phyloP scores from a whole-genome alignment of 2,888 invertebrate genomes.

The Drosophila anomalata region DNA sequence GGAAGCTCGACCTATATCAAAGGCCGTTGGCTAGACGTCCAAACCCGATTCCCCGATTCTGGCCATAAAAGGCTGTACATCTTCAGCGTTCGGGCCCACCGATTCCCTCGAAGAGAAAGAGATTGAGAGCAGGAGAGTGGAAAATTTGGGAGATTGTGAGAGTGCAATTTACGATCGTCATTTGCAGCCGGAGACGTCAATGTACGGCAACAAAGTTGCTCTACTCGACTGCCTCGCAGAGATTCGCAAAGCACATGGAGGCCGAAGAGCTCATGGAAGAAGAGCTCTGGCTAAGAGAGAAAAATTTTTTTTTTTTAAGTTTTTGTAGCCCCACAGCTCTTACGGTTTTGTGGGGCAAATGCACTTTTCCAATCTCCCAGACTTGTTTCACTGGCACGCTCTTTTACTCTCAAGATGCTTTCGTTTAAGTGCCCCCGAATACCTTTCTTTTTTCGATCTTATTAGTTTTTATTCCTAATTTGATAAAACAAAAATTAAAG shows the following conservation, averaged over 20 bases:
- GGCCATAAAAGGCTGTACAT: slow-evolving; percentile 17
- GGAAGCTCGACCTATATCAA: slow-evolving; percentile 42
- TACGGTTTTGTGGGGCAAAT: slow-evolving; percentile 13
- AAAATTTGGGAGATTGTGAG: slow-evolving; percentile 5
- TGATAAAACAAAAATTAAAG: not conserved
- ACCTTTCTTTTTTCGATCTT: not conserved
- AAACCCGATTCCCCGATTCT: slow-evolving; percentile 24
- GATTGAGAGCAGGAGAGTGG: not conserved
- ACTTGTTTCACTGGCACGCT: slow-evolving; percentile 14
- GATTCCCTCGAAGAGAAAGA: not conserved
- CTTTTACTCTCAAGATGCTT: slow-evolving; percentile 32
- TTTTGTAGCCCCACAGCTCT: slow-evolving; percentile 6
- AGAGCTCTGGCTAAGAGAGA: slow-evolving; percentile 17
- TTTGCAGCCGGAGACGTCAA: slow-evolving; percentile 59
- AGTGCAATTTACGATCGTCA: slow-evolving; percentile 30
- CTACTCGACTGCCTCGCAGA: slow-evolving; percentile 34
- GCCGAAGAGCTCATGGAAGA: slow-evolving; percentile 1
- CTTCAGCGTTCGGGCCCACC: slow-evolving; percentile 3
- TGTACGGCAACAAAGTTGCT: slow-evolving; percentile 72
- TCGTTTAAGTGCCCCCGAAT: slow-evolving; percentile 13
- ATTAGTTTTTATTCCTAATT: slow-evolving; percentile 4
- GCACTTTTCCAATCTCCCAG: slow-evolving; percentile 28
- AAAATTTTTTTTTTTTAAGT: not conserved
- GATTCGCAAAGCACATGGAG: slow-evolving; percentile 17
- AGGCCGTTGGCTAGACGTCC: slow-evolving; percentile 20